Base-by-base conservation (phyloP, 53 echinoderm and acorn worm genomes). In the Pentamera pediparva region DNA sequence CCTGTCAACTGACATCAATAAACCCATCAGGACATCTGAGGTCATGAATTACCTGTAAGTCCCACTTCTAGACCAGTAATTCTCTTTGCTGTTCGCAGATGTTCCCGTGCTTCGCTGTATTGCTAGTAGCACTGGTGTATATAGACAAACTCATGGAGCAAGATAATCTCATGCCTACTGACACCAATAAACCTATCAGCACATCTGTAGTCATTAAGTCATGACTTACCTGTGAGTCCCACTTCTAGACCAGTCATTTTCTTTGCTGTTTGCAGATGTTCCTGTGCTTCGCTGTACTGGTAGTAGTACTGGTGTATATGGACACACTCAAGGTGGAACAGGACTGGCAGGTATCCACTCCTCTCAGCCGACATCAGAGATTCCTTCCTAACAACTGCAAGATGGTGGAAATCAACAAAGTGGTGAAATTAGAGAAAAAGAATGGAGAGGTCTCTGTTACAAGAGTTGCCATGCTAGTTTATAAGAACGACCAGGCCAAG, bases 321-420 rank as follows among this genome's bases (percentile, higher is more conserved):
- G 30, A 85, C 75, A 49, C 91, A 96, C 69, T 96, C 96, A 24
- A 96, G 86, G 56, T 88, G 88, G 56, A 91, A 85, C 75, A 75
- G 58, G n/a, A 90, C 2, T 10, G 78, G 65, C 6, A 93, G 74
- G 70, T 78, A 77, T 5, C 21, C 35, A 54, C 65, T 78, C 56
- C 69, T 57, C 49, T 81, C 84, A 27, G 53, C 54, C 13, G 75
- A 77, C 87, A 93, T 87, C 37, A 93, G 55, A n/a, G 58, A 24
- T 38, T 86, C 87, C 65, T 90, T 89, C 25, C 70, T 41, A 29
- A 56, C 62, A 50, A 93, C 93, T 93, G 76, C 2, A 34, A 64
- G 49, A 40, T 3, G 35, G 4, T 35, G 10, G 4, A 28, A 61
- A n/a, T n/a, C n/a, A n/a, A n/a, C n/a, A n/a, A n/a, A n/a, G n/a